These are phyloP conservation scores for Yponomeuta sedellus DNA, from an alignment of 2,888 invertebrate species.

Conservation along the genomic window DNA sequence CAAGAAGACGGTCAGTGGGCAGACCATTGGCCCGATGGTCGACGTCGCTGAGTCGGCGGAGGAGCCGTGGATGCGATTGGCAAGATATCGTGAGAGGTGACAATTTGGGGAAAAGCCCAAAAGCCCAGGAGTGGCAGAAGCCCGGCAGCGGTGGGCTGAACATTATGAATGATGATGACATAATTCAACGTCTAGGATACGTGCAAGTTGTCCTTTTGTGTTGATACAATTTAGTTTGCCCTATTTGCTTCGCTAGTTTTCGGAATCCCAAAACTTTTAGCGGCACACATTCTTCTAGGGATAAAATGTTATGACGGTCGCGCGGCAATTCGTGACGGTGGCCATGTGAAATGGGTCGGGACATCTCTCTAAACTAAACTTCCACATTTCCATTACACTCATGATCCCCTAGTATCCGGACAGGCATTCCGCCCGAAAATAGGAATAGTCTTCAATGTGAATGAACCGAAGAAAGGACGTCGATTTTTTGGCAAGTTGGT, in stretches of 20 bases:
- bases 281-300: neutral
- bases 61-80: too few relatives aligned
- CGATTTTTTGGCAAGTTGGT: neutral
- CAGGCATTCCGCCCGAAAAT: neutral
- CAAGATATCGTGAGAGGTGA: too few relatives aligned
- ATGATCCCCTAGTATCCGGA: neutral
- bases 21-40: too few relatives aligned
- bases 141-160: too few relatives aligned
- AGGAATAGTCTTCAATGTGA: neutral
- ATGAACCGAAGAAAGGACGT: neutral
- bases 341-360: constrained; percentile 6
- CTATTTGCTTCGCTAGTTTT: neutral
- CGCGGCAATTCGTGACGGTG: neutral
- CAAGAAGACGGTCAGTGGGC: too few relatives aligned
- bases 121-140: too few relatives aligned
- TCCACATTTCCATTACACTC: neutral
- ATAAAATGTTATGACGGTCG: constrained; percentile 10
- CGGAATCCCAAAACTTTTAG: neutral
- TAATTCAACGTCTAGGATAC: too few relatives aligned
- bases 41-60: too few relatives aligned
- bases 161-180: too few relatives aligned
- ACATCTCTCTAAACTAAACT: constrained; percentile 8
- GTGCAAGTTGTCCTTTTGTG: too few relatives aligned
- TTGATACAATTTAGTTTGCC: neutral
- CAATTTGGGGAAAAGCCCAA: too few relatives aligned